Evolutionary conservation across 64 coral and sea anemone genomes (phyloP), one percentile per base, ranked within the genome.

Genomic region (Dendronephthya gigantea): DNA sequence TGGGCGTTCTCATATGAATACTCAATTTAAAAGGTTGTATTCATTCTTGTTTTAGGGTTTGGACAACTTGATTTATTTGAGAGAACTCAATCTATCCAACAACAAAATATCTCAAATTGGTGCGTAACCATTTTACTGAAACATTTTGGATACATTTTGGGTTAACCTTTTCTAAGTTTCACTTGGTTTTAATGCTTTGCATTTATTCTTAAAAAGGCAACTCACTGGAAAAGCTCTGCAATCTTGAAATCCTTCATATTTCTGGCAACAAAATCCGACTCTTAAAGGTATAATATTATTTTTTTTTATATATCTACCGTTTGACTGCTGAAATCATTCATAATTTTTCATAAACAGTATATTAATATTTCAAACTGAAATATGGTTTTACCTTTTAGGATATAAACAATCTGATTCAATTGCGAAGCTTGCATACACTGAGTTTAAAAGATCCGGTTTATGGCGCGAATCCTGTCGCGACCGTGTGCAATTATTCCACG

Each of bases 401-500:
- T 85, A 51, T 98, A 14, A 93, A 92, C 23, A 87, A 93, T 32
- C 50, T 98, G 49, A 75, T 88, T 36, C 87, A 90, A 49, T 40
- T 97, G 31, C 89, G 70, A 7, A 91, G 90, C 36, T 87, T 98
- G 43, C 81, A 69, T 32, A 89, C 82, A 30, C 59, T 98, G 8
- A 98, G 92, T 52, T 68, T 98, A 0, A 98, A 91, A 49, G 89
- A 98, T 82, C 95, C 92, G 40, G 88, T 93, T 23, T 98, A 93
- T 83, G 95, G 95, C 14, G 86, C 95, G 23, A 98, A 93, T 68
- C 95, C 95, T 22, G 92, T 98, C 0, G 85, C 95, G 14, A 82
- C 87, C n/a, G 56, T 98, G 32, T 98, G 95, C 30, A 98, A 98
- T 82, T 98, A 98, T 83, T 87, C 95, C 31, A 98, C 95, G 4